These are phyloP conservation scores for Dasypus novemcinctus DNA, from an alignment of 2,113 vertebrate species.

Conservation along the genomic window DNA sequence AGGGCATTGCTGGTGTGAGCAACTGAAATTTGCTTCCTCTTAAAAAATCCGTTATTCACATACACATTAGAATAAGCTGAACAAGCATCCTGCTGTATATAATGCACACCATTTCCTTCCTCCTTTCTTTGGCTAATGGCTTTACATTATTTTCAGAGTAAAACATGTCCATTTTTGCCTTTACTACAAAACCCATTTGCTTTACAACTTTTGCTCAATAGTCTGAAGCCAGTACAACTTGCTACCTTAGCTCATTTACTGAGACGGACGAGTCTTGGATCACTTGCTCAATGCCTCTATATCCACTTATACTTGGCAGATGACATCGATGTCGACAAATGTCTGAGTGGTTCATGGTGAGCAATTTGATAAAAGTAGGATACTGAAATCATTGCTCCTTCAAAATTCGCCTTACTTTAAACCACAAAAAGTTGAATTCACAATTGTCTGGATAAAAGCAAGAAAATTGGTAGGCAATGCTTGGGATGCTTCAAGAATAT, in stretches of 20 bases:
- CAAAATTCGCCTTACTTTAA: background rate
- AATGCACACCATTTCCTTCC: too few species aligned
- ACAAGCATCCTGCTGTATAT: rapidly evolving
- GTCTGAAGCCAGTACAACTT: background rate
- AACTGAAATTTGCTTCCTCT: background rate
- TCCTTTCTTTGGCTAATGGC: background rate
- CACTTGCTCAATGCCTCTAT: too few species aligned
- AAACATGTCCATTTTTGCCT: background rate
- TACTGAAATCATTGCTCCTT: background rate
- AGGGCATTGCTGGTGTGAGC: rapidly evolving
- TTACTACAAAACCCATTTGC: background rate
- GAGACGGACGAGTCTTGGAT: rapidly evolving
- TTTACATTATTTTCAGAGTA: background rate
- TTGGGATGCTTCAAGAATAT: background rate
- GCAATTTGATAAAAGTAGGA: rapidly evolving
- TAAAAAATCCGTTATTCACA: background rate
- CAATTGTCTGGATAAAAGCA: background rate
- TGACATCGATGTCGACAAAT: rapidly evolving
- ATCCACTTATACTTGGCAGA: too few species aligned
- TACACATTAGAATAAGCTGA: background rate
- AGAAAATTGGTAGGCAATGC: background rate
- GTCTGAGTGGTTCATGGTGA: background rate
- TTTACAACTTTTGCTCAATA: background rate
- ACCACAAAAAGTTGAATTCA: background rate
- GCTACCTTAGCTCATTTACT: background rate